Base-by-base conservation (phyloP, 2,113 vertebrate species). In the Jaculus jaculus region DNA sequence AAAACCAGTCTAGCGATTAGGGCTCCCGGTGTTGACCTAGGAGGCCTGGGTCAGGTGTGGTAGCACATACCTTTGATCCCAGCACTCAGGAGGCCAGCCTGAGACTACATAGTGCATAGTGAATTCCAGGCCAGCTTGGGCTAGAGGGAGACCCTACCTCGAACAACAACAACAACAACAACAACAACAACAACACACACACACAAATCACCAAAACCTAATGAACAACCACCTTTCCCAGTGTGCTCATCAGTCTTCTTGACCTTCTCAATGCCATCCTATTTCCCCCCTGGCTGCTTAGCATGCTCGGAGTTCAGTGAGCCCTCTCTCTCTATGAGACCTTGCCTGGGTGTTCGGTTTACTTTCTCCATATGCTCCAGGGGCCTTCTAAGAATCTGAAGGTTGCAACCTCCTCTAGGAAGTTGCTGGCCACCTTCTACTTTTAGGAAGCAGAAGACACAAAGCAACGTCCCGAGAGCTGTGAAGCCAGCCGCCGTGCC, bases 401-500 rank as follows among this genome's bases (percentile, higher is more conserved):
- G 10, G 28, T 34, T 28, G 69, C 63, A 5, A 8, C 23, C 37
- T 60, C 34, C 39, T 89, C 88, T 32, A 17, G 30, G 89, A 30
- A 63, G 66, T 54, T 58, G n/a, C 17, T 34, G 66, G 37, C 51
- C 0, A 39, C 16, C 13, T 24, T 4, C 23, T 26, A 47, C 77
- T 32, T 28, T 58, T 11, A 16, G 92, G 68, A 74, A 80, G 54
- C 37, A 51, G 13, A 3, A 51, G 84, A 77, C 16, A 21, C 39
- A n/a, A 54, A 10, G 5, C 24, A 4, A 20, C 15, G 0, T 3
- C 60, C 0, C 0, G 18, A 23, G 54, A 75, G 65, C 75, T 4
- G 1, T 0, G 23, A 16, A 26, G 26, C 60, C 28, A 51, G 37
- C 1, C 51, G 5, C 1, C 28, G 39, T 0, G 23, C 7, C 8